A percentile compares a stretch with the other conserved stretches of the same genome.
Evolutionary conservation across 2,888 invertebrate species (phyloP).

Genomic region (Sarcophaga variegata): DNA sequence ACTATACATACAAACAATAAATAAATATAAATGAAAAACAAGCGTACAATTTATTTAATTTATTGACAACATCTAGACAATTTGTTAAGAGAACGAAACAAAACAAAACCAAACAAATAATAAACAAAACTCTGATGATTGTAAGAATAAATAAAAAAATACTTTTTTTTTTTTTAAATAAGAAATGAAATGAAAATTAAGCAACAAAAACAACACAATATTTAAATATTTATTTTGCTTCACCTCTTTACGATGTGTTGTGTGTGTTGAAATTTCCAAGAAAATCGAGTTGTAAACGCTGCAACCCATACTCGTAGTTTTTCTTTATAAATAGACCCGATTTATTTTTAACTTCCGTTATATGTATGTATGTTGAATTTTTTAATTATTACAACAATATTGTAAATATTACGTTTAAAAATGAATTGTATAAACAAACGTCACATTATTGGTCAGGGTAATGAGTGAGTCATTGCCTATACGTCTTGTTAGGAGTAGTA

Average conservation of each 20-base stretch:
- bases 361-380: no score
- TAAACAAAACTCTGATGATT: slow-evolving; percentile 39
- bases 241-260: no score
- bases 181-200: neutral
- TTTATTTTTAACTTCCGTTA: no score
- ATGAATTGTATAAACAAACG: no score
- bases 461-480: no score
- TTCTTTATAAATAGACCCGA: no score
- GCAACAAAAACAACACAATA: neutral
- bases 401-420: no score
- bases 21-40: neutral
- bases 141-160: slow-evolving; percentile 10
- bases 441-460: no score
- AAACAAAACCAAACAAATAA: slow-evolving; percentile 8
- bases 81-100: neutral
- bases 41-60: slow-evolving; percentile 42
- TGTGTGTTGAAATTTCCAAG: neutral
- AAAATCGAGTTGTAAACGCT: neutral
- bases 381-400: no score
- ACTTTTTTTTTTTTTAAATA: neutral
- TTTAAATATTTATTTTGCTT: slow-evolving; percentile 36
- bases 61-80: slow-evolving; percentile 40
- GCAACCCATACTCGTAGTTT: no score
- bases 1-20: neutral
- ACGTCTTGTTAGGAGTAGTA: no score